These are phyloP conservation scores for Empidonax alnorum DNA, from an alignment of 2,113 vertebrate genomes.

Conservation along the genomic window DNA sequence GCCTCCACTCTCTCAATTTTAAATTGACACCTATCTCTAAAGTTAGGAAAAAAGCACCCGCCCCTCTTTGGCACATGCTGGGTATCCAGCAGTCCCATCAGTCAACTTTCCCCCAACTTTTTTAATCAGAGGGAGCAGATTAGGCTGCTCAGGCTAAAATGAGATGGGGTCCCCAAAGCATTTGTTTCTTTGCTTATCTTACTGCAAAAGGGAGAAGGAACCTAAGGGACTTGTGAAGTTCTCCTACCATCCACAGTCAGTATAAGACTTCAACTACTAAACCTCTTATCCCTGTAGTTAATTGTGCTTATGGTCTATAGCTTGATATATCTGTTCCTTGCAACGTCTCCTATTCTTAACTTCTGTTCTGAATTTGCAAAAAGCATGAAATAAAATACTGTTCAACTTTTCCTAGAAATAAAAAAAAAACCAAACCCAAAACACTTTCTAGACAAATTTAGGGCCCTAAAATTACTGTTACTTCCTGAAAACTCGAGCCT, in stretches of 20 bases:
- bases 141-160: background rate
- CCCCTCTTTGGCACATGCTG: background rate
- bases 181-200: background rate
- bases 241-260: background rate
- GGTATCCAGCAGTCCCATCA: background rate
- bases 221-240: background rate
- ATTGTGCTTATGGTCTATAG: background rate
- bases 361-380: background rate
- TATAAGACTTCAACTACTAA: background rate
- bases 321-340: background rate
- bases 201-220: background rate
- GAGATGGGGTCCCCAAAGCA: background rate
- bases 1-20: constrained; percentile 33
- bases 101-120: background rate
- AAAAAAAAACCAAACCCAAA: background rate
- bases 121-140: background rate
- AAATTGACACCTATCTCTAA: background rate
- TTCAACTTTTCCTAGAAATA: background rate
- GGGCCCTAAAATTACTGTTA: background rate
- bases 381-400: background rate
- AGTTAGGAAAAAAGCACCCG: background rate
- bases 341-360: background rate
- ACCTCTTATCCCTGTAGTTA: background rate
- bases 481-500: background rate
- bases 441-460: background rate